Conservation (phyloP, 2,797 vertebrate species). For the Lycodopsis pacificus region DNA sequence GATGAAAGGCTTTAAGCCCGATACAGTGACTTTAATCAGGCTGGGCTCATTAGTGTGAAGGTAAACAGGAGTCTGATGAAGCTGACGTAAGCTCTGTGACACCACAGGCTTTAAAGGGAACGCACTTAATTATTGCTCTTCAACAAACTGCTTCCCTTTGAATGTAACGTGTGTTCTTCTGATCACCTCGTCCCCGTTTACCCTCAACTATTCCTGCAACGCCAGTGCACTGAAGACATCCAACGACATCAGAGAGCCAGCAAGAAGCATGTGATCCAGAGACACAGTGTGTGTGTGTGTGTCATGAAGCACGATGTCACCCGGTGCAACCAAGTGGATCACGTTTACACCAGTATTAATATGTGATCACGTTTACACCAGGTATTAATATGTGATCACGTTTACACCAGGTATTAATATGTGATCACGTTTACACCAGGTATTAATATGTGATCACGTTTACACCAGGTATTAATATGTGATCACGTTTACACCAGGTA, state of each 20-base stretch:
- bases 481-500: too few relatives aligned
- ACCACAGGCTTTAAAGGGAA: slow-evolving; percentile 18
- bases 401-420: too few relatives aligned
- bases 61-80: slow-evolving; percentile 28
- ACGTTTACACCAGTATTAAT: too few relatives aligned
- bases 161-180: background rate
- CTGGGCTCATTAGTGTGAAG: slow-evolving; percentile 25
- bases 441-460: too few relatives aligned
- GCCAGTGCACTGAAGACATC: background rate
- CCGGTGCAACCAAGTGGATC: too few relatives aligned
- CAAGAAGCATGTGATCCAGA: background rate
- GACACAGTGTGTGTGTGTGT: background rate
- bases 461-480: too few relatives aligned
- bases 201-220: too few relatives aligned
- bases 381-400: too few relatives aligned
- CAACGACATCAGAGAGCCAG: background rate
- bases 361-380: too few relatives aligned
- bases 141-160: background rate
- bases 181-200: background rate
- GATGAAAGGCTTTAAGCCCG: background rate
- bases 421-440: too few relatives aligned
- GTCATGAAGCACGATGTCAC: background rate
- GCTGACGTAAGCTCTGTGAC: slow-evolving; percentile 43
- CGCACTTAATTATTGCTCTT: slow-evolving; percentile 32
- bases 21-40: slow-evolving; percentile 7